These are phyloP conservation scores for Mactromeris polynyma DNA, from an alignment of 2,888 invertebrate species.

Conservation along the genomic window DNA sequence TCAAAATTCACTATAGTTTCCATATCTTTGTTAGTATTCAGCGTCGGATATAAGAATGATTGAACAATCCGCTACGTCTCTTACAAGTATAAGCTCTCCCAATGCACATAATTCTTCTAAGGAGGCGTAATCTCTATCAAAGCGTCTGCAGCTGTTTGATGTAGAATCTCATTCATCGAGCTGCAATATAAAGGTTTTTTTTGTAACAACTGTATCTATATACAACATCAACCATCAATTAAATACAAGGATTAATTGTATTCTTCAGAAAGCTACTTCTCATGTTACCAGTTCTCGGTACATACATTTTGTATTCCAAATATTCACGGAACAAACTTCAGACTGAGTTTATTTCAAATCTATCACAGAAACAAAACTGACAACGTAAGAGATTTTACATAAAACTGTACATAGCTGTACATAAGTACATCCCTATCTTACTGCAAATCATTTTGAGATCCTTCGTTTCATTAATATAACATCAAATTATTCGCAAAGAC, in stretches of 20 bases:
- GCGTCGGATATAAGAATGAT: neutral
- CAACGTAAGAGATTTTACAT: neutral
- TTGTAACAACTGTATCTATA: neutral
- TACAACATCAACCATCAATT: neutral
- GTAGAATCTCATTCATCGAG: neutral
- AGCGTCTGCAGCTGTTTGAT: slow-evolving; percentile 16
- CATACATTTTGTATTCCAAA: neutral
- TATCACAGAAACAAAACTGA: neutral
- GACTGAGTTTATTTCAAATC: neutral
- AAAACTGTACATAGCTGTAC: neutral
- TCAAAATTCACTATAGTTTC: neutral
- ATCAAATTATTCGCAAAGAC: neutral
- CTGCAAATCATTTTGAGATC: neutral
- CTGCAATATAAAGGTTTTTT: neutral
- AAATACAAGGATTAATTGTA: slow-evolving; percentile 15
- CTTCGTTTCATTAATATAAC: neutral
- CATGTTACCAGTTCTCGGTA: neutral
- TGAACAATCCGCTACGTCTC: neutral
- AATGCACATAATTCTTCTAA: slow-evolving; percentile 2
- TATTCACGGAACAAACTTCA: neutral
- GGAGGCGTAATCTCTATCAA: neutral
- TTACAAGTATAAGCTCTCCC: neutral
- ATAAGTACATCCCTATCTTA: neutral
- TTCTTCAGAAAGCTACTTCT: neutral
- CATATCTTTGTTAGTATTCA: neutral